Base-by-base conservation (phyloP, 2,797 vertebrate species). In the Paramormyrops hopkinsi region DNA sequence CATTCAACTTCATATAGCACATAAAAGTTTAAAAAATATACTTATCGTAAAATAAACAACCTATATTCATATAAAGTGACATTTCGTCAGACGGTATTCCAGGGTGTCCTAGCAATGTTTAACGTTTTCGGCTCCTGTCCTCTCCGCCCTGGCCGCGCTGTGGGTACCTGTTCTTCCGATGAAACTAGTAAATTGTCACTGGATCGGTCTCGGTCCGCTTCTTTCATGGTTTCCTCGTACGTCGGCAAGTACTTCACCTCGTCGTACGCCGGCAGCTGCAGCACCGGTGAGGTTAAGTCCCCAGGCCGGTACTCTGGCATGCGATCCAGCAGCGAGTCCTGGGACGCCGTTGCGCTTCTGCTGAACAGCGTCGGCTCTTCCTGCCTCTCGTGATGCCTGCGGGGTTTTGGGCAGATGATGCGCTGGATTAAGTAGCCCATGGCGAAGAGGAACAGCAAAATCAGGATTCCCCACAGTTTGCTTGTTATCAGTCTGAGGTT, bases 341-440 rank as follows among this genome's bases (percentile, higher is more conserved):
- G 97, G n/a, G 98, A 98, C 88, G 95, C 96, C 0, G 97, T 96
- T 2, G 96, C 92, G 90, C 95, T 96, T 3, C 92, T 94, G 88
- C 94, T 94, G 6, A 96, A 95, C 48, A 95, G 95, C 12, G 95
- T 94, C 0, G 95, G 95, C 89, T 96, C 96, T 89, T 96, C 95
- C 59, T 91, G 91, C 88, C 92, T 94, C 73, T 93, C 94, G 48
- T 91, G 91, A 17, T 89, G 92, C 50, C 96, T 92, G 90, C 96
- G 96, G n/a, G 96, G 97, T 90, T 95, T 95, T 51, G 97, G 97
- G 93, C 95, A 98, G 92, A 97, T 96, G 93, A 98, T 96, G 86
- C 97, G 95, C 95, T 97, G 98, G 90, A 99, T 96, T 91, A 97
- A 97, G 94, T 98, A 99, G 73, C 98, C 98, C 95, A 98, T 97